A percentile compares a stretch with the other conserved stretches of the same genome.
Evolutionary conservation across 2,113 vertebrate genomes (phyloP).

Genomic region (Prinia subflava): DNA sequence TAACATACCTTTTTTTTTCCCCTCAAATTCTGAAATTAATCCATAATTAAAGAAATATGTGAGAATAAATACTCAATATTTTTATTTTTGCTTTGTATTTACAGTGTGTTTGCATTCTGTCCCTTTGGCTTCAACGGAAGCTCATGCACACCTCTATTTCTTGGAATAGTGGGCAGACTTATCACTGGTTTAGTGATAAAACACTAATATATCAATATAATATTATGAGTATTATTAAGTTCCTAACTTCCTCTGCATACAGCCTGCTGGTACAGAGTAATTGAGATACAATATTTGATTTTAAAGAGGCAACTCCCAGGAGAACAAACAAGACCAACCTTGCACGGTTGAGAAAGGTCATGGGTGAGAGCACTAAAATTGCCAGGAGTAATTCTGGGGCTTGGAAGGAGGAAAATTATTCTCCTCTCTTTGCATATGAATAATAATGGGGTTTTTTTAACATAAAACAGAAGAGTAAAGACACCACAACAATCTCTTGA

Average conservation of each 20-base stretch:
- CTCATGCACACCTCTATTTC: not conserved
- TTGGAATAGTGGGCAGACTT: not conserved
- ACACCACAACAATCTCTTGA: not conserved
- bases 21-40: not conserved
- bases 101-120: not conserved
- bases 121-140: not conserved
- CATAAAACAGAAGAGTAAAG: not conserved
- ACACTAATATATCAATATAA: not conserved
- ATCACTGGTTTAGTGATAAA: not conserved
- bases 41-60: not conserved
- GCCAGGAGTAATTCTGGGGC: not conserved
- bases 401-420: not conserved
- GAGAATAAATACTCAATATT: constrained; percentile 10
- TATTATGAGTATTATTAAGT: not conserved
- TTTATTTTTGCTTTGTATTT: not conserved
- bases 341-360: not conserved
- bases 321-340: not conserved
- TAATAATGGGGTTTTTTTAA: not conserved
- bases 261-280: not conserved
- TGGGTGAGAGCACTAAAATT: not conserved
- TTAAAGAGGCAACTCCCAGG: not conserved
- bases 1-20: accelerated
- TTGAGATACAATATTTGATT: not conserved
- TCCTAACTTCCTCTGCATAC: not conserved
- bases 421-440: not conserved